Base-by-base conservation (phyloP, 2,888 invertebrate genomes). In the Notodonta dromedarius region DNA sequence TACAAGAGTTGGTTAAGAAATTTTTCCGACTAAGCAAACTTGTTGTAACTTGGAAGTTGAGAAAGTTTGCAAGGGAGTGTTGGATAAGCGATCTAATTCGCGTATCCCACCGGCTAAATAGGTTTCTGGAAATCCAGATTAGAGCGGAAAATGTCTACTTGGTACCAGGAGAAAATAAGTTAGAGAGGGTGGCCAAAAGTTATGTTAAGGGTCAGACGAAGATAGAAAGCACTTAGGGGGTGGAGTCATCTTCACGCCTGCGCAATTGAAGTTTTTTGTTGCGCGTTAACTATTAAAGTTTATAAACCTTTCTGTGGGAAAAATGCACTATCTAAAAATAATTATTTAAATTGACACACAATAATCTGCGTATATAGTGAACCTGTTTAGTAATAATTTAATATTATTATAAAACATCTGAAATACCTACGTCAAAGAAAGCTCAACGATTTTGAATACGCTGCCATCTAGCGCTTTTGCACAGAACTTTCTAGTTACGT, bases 111-210 rank as follows among this genome's bases (percentile, higher is more conserved):
- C 71, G 77, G 81, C 76, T 83, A 84, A 87, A 85, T 86, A 87
- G 87, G 83, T 86, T 85, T 84, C 87, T 86, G 91, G 78, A 91
- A 91, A 92, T 88, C 91, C 91, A 90, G 93, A 93, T 93, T 93
- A 93, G 91, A 93, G 92, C 92, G 92, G 92, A 93, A 93, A 93
- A 93, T 91, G 84, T 91, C 91, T 90, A 90, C 90, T 88, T 73
- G 71, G 68, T 90, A 93, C 91, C 81, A 91, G 91, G 92, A 66
- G 53, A 60, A 35, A 84, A 93, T 80, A 76, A 70, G 52, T 44
- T 42, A 40, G 46, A 24, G 68, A 66, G 60, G 79, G 69, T 66
- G 62, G 13, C 46, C 35, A 16, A 58, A 66, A 71, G 57, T 60
- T 66, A 62, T 62, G 67, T 64, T 68, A 66, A 73, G 77, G 65